Evolutionary conservation across 2,113 vertebrate genomes (phyloP).

Genomic region (Lycocorax pyrrhopterus): DNA sequence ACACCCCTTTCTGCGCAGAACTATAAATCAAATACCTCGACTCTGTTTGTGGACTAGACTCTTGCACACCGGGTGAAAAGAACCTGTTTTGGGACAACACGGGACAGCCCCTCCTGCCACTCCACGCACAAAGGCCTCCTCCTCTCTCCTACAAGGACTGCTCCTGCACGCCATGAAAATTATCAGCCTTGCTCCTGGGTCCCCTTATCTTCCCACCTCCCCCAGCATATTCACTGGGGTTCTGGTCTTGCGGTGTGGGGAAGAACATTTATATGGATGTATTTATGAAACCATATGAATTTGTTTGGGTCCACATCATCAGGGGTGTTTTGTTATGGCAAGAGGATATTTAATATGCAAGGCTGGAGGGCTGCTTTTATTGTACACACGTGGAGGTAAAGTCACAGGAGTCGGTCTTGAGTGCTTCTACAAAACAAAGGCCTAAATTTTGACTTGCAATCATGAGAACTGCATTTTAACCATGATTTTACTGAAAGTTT

Average conservation of each 20-base stretch:
- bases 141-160: background rate
- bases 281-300: too few relatives aligned
- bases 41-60: background rate
- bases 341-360: too few relatives aligned
- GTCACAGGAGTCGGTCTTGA: fast-evolving
- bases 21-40: background rate
- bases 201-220: too few relatives aligned
- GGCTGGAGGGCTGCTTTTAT: background rate
- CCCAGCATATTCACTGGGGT: fast-evolving
- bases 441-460: background rate
- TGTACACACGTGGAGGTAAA: fast-evolving
- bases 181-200: background rate
- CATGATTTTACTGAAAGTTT: background rate
- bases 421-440: background rate
- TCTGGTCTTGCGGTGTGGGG: fast-evolving
- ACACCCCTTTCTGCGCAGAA: background rate
- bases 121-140: background rate
- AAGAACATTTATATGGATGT: background rate
- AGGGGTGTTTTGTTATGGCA: background rate
- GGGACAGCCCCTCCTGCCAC: background rate
- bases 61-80: background rate
- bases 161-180: fast-evolving
- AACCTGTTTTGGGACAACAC: background rate
- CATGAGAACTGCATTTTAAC: background rate
- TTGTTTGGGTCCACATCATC: fast-evolving